These are phyloP conservation scores for Netelia inedita DNA, from an alignment of 2,888 invertebrate genomes.

Conservation along the genomic window DNA sequence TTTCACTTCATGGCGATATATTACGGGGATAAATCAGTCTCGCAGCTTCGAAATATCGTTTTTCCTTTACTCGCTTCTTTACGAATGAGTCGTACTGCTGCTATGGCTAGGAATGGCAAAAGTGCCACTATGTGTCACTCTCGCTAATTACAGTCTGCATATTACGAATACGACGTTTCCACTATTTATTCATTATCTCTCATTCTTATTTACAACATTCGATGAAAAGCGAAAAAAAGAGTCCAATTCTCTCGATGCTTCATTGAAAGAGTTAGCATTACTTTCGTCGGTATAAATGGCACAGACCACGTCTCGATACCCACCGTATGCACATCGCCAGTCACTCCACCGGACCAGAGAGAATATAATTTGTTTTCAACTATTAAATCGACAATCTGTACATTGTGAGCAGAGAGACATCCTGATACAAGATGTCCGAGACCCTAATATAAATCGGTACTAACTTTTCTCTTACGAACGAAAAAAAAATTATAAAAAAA, in stretches of 20 bases:
- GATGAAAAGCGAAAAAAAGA: slow-evolving; percentile 7
- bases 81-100: slow-evolving; percentile 52
- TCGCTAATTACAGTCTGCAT: slow-evolving; percentile 43
- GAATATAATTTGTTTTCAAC: slow-evolving; percentile 61
- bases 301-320: slow-evolving; percentile 46
- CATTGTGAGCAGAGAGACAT: slow-evolving; percentile 75
- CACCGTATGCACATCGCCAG: slow-evolving; percentile 3
- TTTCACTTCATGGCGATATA: slow-evolving; percentile 76
- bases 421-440: slow-evolving; percentile 81
- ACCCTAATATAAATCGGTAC: slow-evolving; percentile 67
- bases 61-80: slow-evolving; percentile 59
- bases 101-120: slow-evolving; percentile 74
- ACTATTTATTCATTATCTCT: slow-evolving; percentile 19
- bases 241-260: background rate
- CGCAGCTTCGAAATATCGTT: slow-evolving; percentile 73
- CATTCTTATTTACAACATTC: slow-evolving; percentile 50
- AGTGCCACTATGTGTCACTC: slow-evolving; percentile 32
- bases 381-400: slow-evolving; percentile 74
- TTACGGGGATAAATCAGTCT: slow-evolving; percentile 81
- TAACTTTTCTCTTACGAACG: slow-evolving; percentile 55
- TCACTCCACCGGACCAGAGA: slow-evolving; percentile 52
- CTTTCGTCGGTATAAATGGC: slow-evolving; percentile 61
- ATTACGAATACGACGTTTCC: slow-evolving; percentile 21
- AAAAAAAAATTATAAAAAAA: slow-evolving; percentile 41
- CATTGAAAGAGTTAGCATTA: slow-evolving; percentile 3